These are phyloP conservation scores for Zootermopsis nevadensis DNA, from an alignment of 2,888 invertebrate genomes.

Conservation along the genomic window DNA sequence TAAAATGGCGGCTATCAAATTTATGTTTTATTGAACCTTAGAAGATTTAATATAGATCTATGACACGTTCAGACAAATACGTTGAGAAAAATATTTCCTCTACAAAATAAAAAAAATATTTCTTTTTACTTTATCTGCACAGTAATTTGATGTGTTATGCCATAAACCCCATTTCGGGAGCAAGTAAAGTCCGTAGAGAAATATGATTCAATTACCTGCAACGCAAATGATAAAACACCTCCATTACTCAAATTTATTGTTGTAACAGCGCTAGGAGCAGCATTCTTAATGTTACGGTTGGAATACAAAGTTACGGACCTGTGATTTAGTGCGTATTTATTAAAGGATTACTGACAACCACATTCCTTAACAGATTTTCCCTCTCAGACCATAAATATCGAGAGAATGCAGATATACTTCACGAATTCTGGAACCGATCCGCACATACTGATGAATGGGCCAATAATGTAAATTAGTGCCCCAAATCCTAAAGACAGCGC, in stretches of 20 bases:
- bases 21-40: too few species aligned
- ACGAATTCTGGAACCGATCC: neutral
- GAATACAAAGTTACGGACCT: neutral
- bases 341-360: neutral
- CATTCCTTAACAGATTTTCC: neutral
- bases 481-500: neutral
- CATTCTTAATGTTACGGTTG: neutral
- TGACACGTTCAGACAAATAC: too few species aligned
- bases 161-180: neutral
- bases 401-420: neutral
- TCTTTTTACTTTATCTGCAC: too few species aligned
- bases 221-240: neutral
- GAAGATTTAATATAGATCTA: too few species aligned
- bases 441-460: neutral
- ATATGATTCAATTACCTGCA: slow-evolving; percentile 4
- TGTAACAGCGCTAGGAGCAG: neutral
- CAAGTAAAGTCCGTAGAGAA: neutral
- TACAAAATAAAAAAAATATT: too few species aligned
- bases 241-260: neutral
- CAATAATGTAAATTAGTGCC: neutral
- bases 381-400: neutral
- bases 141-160: too few species aligned
- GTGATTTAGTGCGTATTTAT: neutral
- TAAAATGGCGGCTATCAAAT: too few species aligned
- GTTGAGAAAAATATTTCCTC: too few species aligned